Evolutionary conservation across 2,888 invertebrate genomes (phyloP), one percentile per base, ranked within the genome.

Genomic region (Ophion ellenae): DNA sequence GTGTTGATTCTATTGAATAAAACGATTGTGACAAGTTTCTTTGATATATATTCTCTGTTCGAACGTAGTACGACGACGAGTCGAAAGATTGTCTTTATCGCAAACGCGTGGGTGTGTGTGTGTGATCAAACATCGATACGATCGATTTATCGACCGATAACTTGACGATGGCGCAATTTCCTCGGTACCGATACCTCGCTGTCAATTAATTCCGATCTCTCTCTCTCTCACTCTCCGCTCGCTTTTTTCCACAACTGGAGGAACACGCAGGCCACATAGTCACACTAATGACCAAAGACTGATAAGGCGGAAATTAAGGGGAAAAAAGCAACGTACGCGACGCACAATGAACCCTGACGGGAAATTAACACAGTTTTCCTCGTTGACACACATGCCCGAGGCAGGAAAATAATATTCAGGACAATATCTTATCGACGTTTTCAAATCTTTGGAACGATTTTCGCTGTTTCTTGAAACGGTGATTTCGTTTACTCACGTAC

Each of bases 351-450:
- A 59, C 59, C 14, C 2, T 14, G 20, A 17, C 32, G 14, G 24
- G 6, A 14, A 36, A 61, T 10, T 14, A 36, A 61, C 36, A 61
- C 40, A 40, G 4, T 40, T 74, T 74, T 61, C 40, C 59, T 73
- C 20, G 57, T 32, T 57, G 53, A 4, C 9, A 71, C 32, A 32
- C 17, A 32, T 71, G 47, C 2, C 7, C 24, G 45, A 11, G 53
- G 57, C 32, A 32, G 32, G 10, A 63, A 66, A 28, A 17, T 63
- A 63, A 57, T 32, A 71, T 71, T n/a, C 28, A 47, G 14, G 47
- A 40, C 47, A 20, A 36, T 66, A 66, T 64, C 76, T 76, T 76
- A 76, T 66, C 76, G 76, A 64, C n/a, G 32, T 63, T 63, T 70
- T 11, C 0, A 28, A 47, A 32, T 45, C 20, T n/a, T 14, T 24